phyloP scores from a whole-genome alignment of 1,140 invertebrate species.

The Steinernema khuongi region DNA sequence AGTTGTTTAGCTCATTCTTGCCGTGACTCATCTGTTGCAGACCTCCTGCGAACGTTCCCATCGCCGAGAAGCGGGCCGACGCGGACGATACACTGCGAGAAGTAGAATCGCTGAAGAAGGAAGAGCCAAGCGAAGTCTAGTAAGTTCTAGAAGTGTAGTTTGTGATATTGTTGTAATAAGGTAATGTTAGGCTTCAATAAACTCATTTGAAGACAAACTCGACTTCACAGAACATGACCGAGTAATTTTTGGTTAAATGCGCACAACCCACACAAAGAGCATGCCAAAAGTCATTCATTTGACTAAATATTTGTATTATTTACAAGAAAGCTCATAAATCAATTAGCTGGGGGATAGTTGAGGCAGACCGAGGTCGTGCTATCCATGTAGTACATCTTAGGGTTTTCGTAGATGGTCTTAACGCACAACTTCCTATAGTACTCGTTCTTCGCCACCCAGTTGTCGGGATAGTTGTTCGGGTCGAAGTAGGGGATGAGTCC shows the following conservation, averaged over 20 bases:
- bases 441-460: conserved; percentile 35
- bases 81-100: too few relatives aligned
- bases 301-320: not conserved
- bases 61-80: too few relatives aligned
- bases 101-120: too few relatives aligned
- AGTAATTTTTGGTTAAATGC: not conserved
- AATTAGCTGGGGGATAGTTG: conserved; percentile 27
- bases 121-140: too few relatives aligned
- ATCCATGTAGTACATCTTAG: conserved; percentile 35
- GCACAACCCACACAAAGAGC: not conserved
- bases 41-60: too few relatives aligned
- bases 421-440: conserved; percentile 31
- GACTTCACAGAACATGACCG: not conserved
- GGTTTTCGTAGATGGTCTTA: conserved; percentile 34
- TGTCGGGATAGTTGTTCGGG: conserved; percentile 37
- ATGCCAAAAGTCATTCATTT: not conserved
- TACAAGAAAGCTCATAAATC: not conserved
- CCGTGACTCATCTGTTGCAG: too few relatives aligned
- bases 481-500: conserved; percentile 40
- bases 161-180: too few relatives aligned
- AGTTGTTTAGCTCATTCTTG: too few relatives aligned
- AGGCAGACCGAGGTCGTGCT: conserved; percentile 31
- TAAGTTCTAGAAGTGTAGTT: too few relatives aligned
- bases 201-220: too few relatives aligned
- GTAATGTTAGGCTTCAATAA: too few relatives aligned